Conservation (phyloP, 2,113 vertebrate species). For the Psilopsiagon aymara region DNA sequence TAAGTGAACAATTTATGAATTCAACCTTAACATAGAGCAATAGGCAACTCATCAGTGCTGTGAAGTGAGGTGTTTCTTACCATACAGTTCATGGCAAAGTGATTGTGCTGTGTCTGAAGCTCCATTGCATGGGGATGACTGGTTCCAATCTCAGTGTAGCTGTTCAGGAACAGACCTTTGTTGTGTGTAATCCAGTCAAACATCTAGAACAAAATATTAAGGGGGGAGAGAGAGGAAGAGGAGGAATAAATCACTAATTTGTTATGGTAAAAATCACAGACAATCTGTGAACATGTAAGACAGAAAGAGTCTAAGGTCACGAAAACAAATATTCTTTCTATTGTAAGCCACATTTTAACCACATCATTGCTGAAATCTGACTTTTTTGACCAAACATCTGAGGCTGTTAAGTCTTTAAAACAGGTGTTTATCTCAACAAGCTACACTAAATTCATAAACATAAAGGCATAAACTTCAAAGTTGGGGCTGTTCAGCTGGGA, state of each 20-base stretch:
- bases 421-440: neutral
- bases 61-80: slow-evolving; percentile 76
- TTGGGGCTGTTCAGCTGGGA: too few relatives aligned
- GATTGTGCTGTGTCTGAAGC: slow-evolving; percentile 98
- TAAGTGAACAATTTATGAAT: neutral
- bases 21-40: neutral
- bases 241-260: neutral
- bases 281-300: neutral
- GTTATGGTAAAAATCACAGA: neutral
- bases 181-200: slow-evolving; percentile 99
- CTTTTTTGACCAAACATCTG: neutral
- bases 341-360: neutral
- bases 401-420: neutral
- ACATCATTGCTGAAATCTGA: neutral
- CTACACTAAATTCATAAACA: neutral
- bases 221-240: neutral
- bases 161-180: slow-evolving; percentile 96
- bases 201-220: slow-evolving; percentile 82
- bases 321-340: neutral
- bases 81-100: slow-evolving; percentile 99
- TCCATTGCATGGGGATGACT: slow-evolving; percentile 94
- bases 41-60: fast-evolving
- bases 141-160: slow-evolving; percentile 95
- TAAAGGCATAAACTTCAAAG: neutral
- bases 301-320: neutral